Conservation (phyloP, 2,113 vertebrate species). For the Protobothrops mucrosquamatus region DNA sequence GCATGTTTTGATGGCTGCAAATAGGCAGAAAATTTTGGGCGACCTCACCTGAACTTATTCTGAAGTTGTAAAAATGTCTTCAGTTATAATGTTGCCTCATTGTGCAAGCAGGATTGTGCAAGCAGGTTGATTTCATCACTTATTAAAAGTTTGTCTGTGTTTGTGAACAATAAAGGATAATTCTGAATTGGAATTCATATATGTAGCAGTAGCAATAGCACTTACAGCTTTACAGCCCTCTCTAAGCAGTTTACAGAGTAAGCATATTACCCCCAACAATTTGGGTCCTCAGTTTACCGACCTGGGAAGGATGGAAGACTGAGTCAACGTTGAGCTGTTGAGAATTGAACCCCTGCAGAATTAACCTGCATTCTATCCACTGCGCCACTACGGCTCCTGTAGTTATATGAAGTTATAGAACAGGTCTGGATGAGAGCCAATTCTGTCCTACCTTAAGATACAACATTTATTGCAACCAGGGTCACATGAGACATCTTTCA, state of each 20-base stretch:
- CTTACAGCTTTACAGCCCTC: background rate
- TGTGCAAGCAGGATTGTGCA: background rate
- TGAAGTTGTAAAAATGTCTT: background rate
- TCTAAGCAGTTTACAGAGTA: background rate
- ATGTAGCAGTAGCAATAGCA: background rate
- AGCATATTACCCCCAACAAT: background rate
- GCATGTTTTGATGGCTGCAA: background rate
- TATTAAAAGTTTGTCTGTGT: background rate
- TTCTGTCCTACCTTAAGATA: background rate
- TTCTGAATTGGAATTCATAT: background rate
- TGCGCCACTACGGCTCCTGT: background rate
- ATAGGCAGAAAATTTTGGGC: conserved; percentile 2
- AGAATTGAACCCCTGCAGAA: background rate
- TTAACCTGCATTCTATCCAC: background rate
- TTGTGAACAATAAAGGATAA: background rate
- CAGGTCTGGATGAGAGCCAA: background rate
- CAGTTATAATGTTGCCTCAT: background rate
- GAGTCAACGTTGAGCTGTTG: background rate
- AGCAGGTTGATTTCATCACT: background rate
- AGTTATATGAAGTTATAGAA: background rate
- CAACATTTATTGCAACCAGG: background rate
- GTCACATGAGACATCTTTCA: background rate
- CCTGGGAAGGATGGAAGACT: background rate
- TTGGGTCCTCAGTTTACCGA: background rate
- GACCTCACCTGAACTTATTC: conserved; percentile 4